Evolutionary conservation across 2,113 vertebrate genomes (phyloP), one percentile per base, ranked within the genome.

Genomic region (Myocastor coypus): DNA sequence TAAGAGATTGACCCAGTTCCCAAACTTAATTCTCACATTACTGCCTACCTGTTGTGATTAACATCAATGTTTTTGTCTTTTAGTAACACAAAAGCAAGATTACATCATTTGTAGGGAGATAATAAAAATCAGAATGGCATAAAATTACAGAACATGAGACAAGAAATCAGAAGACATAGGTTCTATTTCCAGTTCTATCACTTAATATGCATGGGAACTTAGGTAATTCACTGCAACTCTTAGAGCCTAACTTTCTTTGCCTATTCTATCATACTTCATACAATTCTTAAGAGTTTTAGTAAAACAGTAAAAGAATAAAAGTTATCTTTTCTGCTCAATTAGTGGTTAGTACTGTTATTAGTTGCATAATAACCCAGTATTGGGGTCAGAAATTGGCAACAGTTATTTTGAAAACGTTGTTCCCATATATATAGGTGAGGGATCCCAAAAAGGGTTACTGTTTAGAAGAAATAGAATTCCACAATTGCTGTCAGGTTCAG

Each of bases 11-110:
- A 94, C 73, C 61, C 64, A 87, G 50, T 96, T 97, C 42, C 64
- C 88, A 95, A 92, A 96, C 75, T 92, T 50, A 91, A 28, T 87
- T 91, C 32, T 95, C 63, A 78, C 32, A 68, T 91, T 91, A 89
- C 37, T 90, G 40, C 87, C 89, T 82, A 20, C 71, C 78, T 88
- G 52, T 57, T 86, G 42, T 34, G n/a, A 64, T 73, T 90, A 64
- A 63, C 0, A 0, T 87, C 78, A 91, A 3, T 68, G 75, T 87
- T 68, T 87, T 42, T 75, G 26, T 59, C 88, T 66, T 97, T 80
- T 81, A 50, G 9, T 73, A 94, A 91, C 46, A 82, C 63, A 96
- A 92, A 96, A 83, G 61, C 46, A 96, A 57, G 83, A 91, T 92
- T 86, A 96, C 57, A 84, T 93, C 89, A 95, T 87, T 93, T 34